A percentile compares a stretch with the other conserved stretches of the same genome.
phyloP scores from a whole-genome alignment of 2,888 invertebrate genomes.

The Mycogona germanica region DNA sequence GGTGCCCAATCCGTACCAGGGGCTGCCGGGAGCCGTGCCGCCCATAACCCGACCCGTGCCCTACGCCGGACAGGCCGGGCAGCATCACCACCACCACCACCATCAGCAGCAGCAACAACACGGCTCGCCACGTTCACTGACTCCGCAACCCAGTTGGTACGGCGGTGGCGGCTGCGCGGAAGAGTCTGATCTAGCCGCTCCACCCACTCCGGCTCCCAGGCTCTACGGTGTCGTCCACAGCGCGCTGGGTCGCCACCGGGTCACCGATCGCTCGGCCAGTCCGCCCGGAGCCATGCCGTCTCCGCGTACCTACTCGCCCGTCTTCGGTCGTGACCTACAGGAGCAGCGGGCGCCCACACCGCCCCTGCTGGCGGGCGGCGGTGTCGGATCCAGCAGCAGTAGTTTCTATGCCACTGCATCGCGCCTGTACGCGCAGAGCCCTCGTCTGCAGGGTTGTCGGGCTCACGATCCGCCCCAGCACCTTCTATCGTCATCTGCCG shows the following conservation, averaged over 20 bases:
- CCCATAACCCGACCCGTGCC: neutral
- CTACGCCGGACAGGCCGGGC: neutral
- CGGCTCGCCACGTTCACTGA: neutral
- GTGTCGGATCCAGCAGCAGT: neutral
- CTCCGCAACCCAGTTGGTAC: conserved; percentile 15
- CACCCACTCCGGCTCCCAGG: neutral
- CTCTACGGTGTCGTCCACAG: conserved; percentile 12
- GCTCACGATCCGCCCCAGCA: neutral
- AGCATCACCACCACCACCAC: neutral
- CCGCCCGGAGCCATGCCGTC: neutral
- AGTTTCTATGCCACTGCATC: conserved; percentile 14
- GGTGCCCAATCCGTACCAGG: neutral
- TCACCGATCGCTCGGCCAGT: conserved; percentile 13
- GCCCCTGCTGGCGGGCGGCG: neutral
- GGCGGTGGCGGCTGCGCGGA: conserved; percentile 5
- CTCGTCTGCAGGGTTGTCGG: neutral
- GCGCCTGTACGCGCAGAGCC: conserved; percentile 10
- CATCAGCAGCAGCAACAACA: too few relatives aligned
- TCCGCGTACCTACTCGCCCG: neutral
- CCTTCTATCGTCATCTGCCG: too few relatives aligned
- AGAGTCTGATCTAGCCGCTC: too few relatives aligned
- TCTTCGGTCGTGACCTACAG: neutral
- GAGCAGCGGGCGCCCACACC: neutral
- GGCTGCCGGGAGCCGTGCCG: too few relatives aligned
- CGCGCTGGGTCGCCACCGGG: conserved; percentile 5